Base-by-base conservation (phyloP, 2,797 vertebrate genomes). In the Emydoidea blandingii region DNA sequence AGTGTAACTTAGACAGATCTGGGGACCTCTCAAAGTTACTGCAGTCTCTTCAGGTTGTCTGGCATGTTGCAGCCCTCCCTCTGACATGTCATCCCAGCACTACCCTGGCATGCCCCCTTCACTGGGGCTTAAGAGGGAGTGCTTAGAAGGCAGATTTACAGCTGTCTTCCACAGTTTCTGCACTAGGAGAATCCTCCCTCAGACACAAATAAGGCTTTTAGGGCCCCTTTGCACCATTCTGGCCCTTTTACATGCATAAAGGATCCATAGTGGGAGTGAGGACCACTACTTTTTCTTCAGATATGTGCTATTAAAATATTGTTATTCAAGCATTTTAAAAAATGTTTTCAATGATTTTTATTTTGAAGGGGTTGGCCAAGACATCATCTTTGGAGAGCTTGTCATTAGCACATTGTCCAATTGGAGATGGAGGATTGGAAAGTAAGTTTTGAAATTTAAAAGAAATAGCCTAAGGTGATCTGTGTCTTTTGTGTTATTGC, bases 351-450 rank as follows among this genome's bases (percentile, higher is more conserved):
- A 54, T 79, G 27, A 62, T 84, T 94, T 97, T 97, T 97, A 5
- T 95, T 94, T 8, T 98, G 41, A 93, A 99, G 99, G 99, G 99
- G 91, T 98, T 99, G 97, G 98, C 98, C 89, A 98, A 98, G 97
- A 98, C 98, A 37, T 74, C 96, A 57, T 98, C 98, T 76, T 96
- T 99, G 97, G 98, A 99, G 96, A 98, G 98, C 85, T 72, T 99
- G 21, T 99, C 99, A 78, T 97, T 99, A 97, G 98, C 99, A 79
- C 98, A 99, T 96, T 99, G 99, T 97, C 99, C 99, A 47, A 98
- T 99, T 93, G 98, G 98, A 97, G 99, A 99, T 94, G 97, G 98
- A 92, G 99, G 99, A n/a, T 97, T 99, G 87, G 99, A 99, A 98
- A 98, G 99, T 99, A 97, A 98, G 99, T 98, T 95, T 91, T 34